phyloP scores from a whole-genome alignment of 2,113 vertebrate species.

The Oncorhynchus nerka region DNA sequence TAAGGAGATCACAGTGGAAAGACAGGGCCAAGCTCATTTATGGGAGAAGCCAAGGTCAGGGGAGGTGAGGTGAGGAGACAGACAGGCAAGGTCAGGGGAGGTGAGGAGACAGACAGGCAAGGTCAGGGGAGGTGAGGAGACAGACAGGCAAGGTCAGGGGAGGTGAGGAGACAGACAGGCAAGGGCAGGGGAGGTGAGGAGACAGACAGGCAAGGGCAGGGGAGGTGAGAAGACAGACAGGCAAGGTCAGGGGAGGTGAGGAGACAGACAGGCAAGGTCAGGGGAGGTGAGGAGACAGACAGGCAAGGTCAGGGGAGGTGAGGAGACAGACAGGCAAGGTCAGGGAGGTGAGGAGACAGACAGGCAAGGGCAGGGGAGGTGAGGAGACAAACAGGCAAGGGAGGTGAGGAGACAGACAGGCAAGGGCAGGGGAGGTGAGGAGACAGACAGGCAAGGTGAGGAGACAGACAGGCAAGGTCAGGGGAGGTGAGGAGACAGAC shows the following conservation, averaged over 20 bases:
- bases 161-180: no score
- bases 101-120: background rate
- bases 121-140: background rate
- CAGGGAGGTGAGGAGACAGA: background rate
- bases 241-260: no score
- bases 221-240: background rate
- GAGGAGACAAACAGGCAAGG: background rate
- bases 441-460: background rate
- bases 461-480: background rate
- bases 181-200: background rate
- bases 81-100: no score
- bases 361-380: background rate
- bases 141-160: no score
- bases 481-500: background rate
- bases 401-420: no score
- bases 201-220: background rate
- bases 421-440: background rate
- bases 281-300: background rate
- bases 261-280: background rate
- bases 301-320: background rate
- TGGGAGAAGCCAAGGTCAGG: background rate
- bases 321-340: background rate
- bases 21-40: background rate
- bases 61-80: background rate
- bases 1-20: conserved; percentile 7